Percentiles rank a stretch among this genome's conserved stretches.
Evolutionary conservation across 2,113 vertebrate species (phyloP).

Genomic region (Lampris incognitus): DNA sequence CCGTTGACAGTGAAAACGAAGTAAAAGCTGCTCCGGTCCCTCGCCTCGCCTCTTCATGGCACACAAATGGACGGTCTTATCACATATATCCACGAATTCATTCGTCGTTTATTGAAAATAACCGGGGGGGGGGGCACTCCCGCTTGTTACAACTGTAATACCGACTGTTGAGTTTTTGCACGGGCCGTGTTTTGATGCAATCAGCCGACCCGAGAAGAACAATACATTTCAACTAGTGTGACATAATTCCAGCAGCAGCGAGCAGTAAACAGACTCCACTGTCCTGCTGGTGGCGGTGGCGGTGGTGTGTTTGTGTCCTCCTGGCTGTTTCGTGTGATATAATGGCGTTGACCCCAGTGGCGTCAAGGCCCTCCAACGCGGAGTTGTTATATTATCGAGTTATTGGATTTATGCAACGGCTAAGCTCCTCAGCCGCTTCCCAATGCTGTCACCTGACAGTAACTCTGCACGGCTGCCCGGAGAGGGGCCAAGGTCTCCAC

Average conservation of each 20-base stretch:
- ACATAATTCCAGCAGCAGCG: conserved; percentile 46
- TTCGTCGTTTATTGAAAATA: neutral
- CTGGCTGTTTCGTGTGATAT: conserved; percentile 60
- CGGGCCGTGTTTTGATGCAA: conserved; percentile 12
- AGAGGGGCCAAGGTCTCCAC: no score
- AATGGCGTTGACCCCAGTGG: conserved; percentile 68
- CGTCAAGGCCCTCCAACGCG: conserved; percentile 37
- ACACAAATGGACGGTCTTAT: conserved; percentile 9
- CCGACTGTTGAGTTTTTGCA: neutral
- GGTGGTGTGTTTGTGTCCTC: conserved; percentile 31
- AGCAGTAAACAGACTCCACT: conserved; percentile 33
- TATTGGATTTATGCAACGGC: conserved; percentile 75
- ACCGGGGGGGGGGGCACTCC: conserved; percentile 16
- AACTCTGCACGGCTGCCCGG: conserved; percentile 4
- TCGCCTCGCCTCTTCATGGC: neutral
- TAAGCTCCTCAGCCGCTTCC: conserved; percentile 66
- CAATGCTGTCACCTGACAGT: conserved; percentile 49
- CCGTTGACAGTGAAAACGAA: conserved; percentile 4
- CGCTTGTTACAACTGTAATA: conserved; percentile 1
- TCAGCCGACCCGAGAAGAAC: conserved; percentile 6
- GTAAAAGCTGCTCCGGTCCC: neutral
- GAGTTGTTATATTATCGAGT: conserved; percentile 33
- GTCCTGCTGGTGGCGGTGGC: conserved; percentile 11
- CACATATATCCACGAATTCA: conserved; percentile 3
- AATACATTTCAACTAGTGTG: conserved; percentile 21